Conservation (phyloP, 2,113 vertebrate genomes). For the Lophius piscatorius region DNA sequence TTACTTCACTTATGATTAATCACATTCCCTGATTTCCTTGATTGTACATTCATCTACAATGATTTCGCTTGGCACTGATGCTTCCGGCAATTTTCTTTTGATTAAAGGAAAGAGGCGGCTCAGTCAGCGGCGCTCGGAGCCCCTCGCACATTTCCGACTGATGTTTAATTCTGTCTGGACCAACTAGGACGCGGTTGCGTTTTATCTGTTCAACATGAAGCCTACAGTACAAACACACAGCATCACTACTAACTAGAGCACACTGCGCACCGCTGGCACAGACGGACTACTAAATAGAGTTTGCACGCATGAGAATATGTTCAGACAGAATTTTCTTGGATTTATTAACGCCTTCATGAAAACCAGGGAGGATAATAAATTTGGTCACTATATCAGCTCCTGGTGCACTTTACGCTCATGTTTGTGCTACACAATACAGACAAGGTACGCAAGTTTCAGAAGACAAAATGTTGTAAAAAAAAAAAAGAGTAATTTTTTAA, state of each 20-base stretch:
- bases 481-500: too few relatives aligned
- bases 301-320: slow-evolving; percentile 52
- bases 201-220: slow-evolving; percentile 73
- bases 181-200: slow-evolving; percentile 59
- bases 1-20: slow-evolving; percentile 66
- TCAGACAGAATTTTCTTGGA: slow-evolving; percentile 64
- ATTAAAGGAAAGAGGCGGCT: slow-evolving; percentile 68
- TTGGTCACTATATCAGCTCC: slow-evolving; percentile 45
- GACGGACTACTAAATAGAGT: slow-evolving; percentile 55
- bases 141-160: slow-evolving; percentile 58
- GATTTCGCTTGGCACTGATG: slow-evolving; percentile 60
- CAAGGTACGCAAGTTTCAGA: too few relatives aligned
- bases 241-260: slow-evolving; percentile 62
- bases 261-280: slow-evolving; percentile 51
- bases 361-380: slow-evolving; percentile 44
- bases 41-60: slow-evolving; percentile 72
- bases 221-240: slow-evolving; percentile 65
- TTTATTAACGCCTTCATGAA: slow-evolving; percentile 57
- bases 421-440: slow-evolving; percentile 5
- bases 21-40: slow-evolving; percentile 54
- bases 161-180: slow-evolving; percentile 76
- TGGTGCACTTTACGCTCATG: slow-evolving; percentile 16
- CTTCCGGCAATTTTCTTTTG: slow-evolving; percentile 66
- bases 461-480: too few relatives aligned
- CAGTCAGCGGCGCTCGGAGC: slow-evolving; percentile 54